Conservation (phyloP, 2,888 invertebrate species). For the Ernsta delagoae region DNA sequence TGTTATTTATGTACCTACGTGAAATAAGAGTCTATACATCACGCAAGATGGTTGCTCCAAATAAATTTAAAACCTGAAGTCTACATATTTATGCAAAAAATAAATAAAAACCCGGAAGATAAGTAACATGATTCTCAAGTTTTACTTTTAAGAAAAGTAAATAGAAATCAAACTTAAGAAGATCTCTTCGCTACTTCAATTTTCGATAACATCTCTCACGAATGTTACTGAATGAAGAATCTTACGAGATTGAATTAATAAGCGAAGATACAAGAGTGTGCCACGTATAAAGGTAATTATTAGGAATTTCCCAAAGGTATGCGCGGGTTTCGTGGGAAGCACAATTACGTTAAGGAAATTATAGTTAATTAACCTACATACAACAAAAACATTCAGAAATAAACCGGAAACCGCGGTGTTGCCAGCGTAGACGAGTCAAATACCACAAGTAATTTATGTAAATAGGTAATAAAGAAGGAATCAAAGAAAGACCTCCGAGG, state of each 20-base stretch:
- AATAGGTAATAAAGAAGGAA: conserved; percentile 13
- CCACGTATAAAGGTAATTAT: conserved; percentile 9
- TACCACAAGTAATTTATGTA: neutral
- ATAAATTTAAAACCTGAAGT: too few relatives aligned
- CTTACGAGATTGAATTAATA: conserved; percentile 3
- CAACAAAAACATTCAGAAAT: conserved; percentile 24
- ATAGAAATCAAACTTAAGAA: too few relatives aligned
- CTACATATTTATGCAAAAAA: too few relatives aligned
- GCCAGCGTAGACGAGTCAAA: conserved; percentile 4
- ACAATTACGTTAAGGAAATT: conserved; percentile 18
- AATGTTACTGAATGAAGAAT: neutral
- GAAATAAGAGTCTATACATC: too few relatives aligned
- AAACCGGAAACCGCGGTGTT: conserved; percentile 21
- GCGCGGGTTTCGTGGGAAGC: conserved; percentile 8
- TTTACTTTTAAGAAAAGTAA: too few relatives aligned
- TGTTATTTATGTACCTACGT: too few relatives aligned
- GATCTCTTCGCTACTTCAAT: neutral
- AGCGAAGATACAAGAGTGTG: conserved; percentile 5
- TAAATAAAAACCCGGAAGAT: too few relatives aligned
- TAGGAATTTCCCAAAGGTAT: conserved; percentile 9
- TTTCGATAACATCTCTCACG: neutral
- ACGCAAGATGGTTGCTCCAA: too few relatives aligned
- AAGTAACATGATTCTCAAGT: too few relatives aligned
- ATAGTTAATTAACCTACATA: conserved; percentile 37
- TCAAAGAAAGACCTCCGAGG: conserved; percentile 9